Evolutionary conservation across 2,797 vertebrate genomes (phyloP).

Genomic region (Bryconaethiops microstoma): DNA sequence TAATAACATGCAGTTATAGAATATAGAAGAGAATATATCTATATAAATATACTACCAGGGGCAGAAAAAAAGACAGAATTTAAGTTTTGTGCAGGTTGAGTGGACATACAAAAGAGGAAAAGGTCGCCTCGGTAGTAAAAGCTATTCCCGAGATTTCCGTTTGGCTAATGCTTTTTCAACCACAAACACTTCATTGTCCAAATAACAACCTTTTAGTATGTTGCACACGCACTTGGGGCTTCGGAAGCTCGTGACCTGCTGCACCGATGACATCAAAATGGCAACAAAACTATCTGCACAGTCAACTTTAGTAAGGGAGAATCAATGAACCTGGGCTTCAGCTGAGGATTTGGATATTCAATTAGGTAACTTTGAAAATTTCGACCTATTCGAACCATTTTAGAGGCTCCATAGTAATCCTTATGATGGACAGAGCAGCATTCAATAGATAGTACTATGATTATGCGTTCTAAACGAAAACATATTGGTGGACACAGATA

Average conservation of each 20-base stretch:
- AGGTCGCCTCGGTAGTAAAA: slow-evolving; percentile 1
- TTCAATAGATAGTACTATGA: slow-evolving; percentile 52
- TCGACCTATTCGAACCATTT: slow-evolving; percentile 32
- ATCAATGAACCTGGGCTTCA: slow-evolving; percentile 29
- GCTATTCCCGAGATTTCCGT: slow-evolving; percentile 19
- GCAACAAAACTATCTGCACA: slow-evolving; percentile 47
- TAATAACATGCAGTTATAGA: slow-evolving; percentile 56
- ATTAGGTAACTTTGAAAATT: slow-evolving; percentile 47
- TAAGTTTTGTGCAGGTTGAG: slow-evolving; percentile 36
- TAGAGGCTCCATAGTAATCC: slow-evolving; percentile 46
- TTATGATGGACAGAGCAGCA: slow-evolving; percentile 57
- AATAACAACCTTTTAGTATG: slow-evolving; percentile 5
- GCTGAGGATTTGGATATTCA: slow-evolving; percentile 36
- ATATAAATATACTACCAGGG: slow-evolving; percentile 52
- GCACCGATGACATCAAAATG: slow-evolving; percentile 39
- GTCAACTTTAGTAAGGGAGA: slow-evolving; percentile 40
- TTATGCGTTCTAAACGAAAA: slow-evolving; percentile 50
- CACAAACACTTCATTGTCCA: slow-evolving; percentile 26
- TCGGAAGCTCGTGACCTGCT: slow-evolving; percentile 27
- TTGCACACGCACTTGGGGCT: slow-evolving; percentile 2
- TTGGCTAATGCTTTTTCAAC: slow-evolving; percentile 29
- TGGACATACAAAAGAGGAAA: slow-evolving; percentile 32
- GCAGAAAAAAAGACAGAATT: slow-evolving; percentile 42
- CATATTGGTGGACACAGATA: slow-evolving; percentile 55
- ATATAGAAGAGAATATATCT: slow-evolving; percentile 56